phyloP scores from a whole-genome alignment of 2,113 vertebrate species.

The Helogale parvula region DNA sequence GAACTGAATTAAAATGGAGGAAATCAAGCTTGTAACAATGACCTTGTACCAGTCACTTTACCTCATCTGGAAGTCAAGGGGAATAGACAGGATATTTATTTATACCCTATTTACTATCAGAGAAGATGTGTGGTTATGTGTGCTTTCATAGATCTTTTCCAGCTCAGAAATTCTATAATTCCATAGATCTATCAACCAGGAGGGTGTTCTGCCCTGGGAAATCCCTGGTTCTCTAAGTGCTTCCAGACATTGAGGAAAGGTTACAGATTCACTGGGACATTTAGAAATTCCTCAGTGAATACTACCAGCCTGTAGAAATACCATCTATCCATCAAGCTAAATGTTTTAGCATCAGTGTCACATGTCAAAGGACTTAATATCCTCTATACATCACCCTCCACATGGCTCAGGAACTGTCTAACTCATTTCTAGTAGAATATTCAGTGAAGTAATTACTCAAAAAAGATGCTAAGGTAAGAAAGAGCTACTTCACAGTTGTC shows the following conservation, averaged over 20 bases:
- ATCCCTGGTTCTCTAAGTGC: constrained; percentile 3
- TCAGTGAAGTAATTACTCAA: constrained; percentile 72
- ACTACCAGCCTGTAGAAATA: constrained; percentile 19
- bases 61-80: background rate
- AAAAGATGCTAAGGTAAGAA: constrained; percentile 60
- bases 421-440: constrained; percentile 60
- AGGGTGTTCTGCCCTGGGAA: background rate
- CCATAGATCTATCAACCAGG: background rate
- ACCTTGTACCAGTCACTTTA: background rate
- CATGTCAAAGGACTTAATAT: constrained; percentile 64
- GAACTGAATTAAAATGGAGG: background rate
- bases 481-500: constrained; percentile 63
- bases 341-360: constrained; percentile 51
- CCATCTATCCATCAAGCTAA: constrained; percentile 55
- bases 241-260: background rate
- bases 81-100: constrained; percentile 5
- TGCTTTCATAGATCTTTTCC: background rate
- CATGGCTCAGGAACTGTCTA: constrained; percentile 57
- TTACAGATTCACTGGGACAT: constrained; percentile 28
- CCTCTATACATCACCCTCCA: constrained; percentile 58
- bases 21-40: background rate
- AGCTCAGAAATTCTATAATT: constrained; percentile 40
- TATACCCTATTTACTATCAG: background rate
- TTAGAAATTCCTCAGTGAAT: constrained; percentile 58
- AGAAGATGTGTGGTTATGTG: background rate